A percentile compares a stretch with the other conserved stretches of the same genome.
Conservation (phyloP, 2,113 vertebrate genomes). For the Pluvianellus socialis region DNA sequence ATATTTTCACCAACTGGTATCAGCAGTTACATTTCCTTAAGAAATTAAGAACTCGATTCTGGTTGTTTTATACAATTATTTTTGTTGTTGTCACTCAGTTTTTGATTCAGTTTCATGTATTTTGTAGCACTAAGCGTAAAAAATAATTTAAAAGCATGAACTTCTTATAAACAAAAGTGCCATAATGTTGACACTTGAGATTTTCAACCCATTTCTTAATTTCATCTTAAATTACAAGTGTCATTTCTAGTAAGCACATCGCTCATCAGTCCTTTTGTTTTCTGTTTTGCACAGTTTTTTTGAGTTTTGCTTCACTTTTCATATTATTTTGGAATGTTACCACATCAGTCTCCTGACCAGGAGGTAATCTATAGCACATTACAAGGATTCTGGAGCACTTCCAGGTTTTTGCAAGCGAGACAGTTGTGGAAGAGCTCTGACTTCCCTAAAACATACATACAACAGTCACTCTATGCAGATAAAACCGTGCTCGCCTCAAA, state of each 20-base stretch:
- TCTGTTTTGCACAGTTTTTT: neutral
- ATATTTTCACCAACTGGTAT: neutral
- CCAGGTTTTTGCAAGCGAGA: neutral
- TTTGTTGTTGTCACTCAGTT: neutral
- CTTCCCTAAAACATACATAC: neutral
- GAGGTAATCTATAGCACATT: neutral
- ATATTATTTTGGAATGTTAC: neutral
- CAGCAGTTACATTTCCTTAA: neutral
- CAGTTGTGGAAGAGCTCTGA: neutral
- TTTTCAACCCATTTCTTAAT: neutral
- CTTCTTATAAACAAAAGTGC: neutral
- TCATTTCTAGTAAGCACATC: neutral
- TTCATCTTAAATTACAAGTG: neutral
- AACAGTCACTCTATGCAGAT: neutral
- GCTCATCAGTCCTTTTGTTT: neutral
- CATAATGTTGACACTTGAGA: neutral
- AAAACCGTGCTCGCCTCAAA: neutral
- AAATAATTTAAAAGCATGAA: neutral
- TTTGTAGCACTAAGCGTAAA: neutral
- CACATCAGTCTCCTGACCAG: neutral
- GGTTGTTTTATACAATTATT: neutral
- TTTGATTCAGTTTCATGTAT: neutral
- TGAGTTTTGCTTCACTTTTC: neutral
- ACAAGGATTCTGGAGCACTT: neutral
- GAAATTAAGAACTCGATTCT: neutral